Evolutionary conservation across 2,888 invertebrate genomes (phyloP).

Genomic region (Oscheius myriophilus): DNA sequence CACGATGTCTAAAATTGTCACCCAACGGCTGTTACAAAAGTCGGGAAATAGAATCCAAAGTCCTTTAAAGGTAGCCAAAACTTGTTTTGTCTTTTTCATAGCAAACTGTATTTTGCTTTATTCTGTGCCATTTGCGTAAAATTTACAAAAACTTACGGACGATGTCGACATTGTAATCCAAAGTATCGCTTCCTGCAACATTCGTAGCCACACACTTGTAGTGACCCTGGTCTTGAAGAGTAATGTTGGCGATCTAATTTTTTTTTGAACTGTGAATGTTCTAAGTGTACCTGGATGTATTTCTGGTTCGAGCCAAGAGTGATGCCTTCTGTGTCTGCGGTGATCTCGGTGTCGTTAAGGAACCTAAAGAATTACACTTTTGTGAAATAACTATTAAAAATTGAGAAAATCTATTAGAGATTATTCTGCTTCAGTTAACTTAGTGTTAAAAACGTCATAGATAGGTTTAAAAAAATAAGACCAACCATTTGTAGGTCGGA

Average conservation of each 20-base stretch:
- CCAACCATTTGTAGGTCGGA: conserved; percentile 76
- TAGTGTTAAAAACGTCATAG: no score
- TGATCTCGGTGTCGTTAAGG: conserved; percentile 39
- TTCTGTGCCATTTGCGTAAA: neutral
- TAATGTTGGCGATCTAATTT: conserved; percentile 62
- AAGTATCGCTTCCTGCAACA: conserved; percentile 71
- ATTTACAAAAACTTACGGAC: conserved; percentile 58
- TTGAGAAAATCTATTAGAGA: no score
- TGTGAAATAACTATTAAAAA: no score
- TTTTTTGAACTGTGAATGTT: conserved; percentile 17
- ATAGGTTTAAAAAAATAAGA: no score
- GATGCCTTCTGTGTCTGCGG: conserved; percentile 34
- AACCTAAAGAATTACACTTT: conserved; percentile 18
- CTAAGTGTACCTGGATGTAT: conserved; percentile 49
- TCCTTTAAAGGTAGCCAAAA: no score
- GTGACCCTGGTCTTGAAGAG: conserved; percentile 70
- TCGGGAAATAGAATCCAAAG: no score
- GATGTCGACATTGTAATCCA: conserved; percentile 68
- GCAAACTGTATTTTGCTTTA: neutral
- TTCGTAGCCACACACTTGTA: conserved; percentile 72
- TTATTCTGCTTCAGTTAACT: neutral
- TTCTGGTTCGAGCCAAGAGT: conserved; percentile 47
- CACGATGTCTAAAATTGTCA: no score
- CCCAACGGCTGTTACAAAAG: no score
- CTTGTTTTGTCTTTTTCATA: no score